Evolutionary conservation across 2,888 invertebrate genomes (phyloP).

Genomic region (Orthosia cruda): DNA sequence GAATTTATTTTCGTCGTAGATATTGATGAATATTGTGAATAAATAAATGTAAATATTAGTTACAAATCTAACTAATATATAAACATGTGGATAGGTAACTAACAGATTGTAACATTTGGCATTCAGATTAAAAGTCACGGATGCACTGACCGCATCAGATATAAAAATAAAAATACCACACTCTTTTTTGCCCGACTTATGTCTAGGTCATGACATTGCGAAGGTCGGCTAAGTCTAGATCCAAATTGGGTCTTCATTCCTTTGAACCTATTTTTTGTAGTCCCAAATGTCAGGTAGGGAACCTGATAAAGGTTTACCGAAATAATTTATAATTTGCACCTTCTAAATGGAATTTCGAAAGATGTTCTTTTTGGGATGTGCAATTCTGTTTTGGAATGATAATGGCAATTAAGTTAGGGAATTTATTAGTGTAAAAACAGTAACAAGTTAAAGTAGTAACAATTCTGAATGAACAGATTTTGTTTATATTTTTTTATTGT

Average conservation of each 20-base stretch:
- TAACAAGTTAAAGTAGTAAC: too few relatives aligned
- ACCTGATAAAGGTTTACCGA: constrained; percentile 12
- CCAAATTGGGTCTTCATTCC: constrained; percentile 72
- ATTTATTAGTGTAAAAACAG: too few relatives aligned
- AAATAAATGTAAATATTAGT: too few relatives aligned
- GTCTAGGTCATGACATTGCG: constrained; percentile 81
- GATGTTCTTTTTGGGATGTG: constrained; percentile 10
- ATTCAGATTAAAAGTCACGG: constrained; percentile 11
- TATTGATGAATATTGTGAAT: too few relatives aligned
- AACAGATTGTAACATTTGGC: constrained; percentile 23
- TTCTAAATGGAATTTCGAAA: constrained; percentile 27
- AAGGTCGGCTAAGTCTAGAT: constrained; percentile 75
- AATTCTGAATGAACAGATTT: too few relatives aligned
- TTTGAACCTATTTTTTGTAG: constrained; percentile 67
- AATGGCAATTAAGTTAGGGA: constrained; percentile 28
- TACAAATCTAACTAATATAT: too few relatives aligned
- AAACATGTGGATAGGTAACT: background rate
- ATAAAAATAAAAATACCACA: constrained; percentile 50
- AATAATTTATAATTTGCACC: constrained; percentile 45
- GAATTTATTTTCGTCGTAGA: background rate
- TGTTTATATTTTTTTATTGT: too few relatives aligned
- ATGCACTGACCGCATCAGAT: constrained; percentile 25
- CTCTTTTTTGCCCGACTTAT: constrained; percentile 65
- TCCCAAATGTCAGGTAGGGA: constrained; percentile 53
- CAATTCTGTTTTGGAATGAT: background rate